Conservation (phyloP, 1,140 invertebrate species). For the Eriosoma lanigerum region DNA sequence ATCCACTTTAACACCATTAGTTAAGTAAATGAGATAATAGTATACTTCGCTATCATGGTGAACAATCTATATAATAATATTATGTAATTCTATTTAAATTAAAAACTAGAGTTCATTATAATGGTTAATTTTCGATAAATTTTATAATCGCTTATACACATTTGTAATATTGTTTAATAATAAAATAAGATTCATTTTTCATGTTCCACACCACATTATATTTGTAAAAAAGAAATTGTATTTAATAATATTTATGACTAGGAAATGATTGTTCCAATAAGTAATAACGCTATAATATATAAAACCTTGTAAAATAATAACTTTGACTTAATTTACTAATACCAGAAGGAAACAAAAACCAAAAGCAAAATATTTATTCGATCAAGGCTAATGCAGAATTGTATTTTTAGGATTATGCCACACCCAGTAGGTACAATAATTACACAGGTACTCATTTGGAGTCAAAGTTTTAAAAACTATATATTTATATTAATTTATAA, state of each 20-base stretch:
- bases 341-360: neutral
- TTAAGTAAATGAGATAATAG: neutral
- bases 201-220: too few relatives aligned
- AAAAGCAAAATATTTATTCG: neutral
- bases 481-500: too few relatives aligned
- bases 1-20: constrained; percentile 12
- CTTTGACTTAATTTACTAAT: neutral
- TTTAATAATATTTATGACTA: neutral
- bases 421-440: neutral
- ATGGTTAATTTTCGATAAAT: too few relatives aligned
- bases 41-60: neutral
- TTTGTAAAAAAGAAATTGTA: too few relatives aligned
- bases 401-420: constrained; percentile 15
- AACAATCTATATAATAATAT: too few relatives aligned
- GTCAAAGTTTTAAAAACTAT: too few relatives aligned
- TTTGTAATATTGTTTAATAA: too few relatives aligned
- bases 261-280: neutral
- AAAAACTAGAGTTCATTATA: too few relatives aligned
- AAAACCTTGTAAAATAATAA: constrained; percentile 11
- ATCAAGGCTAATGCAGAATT: neutral
- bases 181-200: too few relatives aligned
- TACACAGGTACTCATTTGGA: too few relatives aligned
- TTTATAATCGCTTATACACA: too few relatives aligned
- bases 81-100: too few relatives aligned
- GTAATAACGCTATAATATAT: neutral